Conservation (phyloP, 2,888 invertebrate species). For the Cancer borealis region DNA sequence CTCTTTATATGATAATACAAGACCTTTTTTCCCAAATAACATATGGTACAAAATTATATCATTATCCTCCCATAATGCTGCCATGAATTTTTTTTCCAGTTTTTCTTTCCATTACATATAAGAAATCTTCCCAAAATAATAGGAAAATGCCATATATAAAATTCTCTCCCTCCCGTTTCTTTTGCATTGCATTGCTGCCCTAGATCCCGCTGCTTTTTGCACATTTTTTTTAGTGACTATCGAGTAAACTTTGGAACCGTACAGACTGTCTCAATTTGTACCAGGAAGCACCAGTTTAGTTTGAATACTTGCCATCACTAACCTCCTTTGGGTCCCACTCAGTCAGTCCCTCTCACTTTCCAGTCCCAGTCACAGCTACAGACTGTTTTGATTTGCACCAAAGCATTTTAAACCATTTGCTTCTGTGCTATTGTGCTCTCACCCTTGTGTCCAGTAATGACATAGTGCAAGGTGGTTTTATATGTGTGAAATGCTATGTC, state of each 20-base stretch:
- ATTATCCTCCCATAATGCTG: not conserved
- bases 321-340: not conserved
- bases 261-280: conserved; percentile 7
- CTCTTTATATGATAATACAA: not conserved
- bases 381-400: not conserved
- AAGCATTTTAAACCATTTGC: not conserved
- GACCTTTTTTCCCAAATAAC: not conserved
- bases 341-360: not conserved
- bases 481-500: too few relatives aligned
- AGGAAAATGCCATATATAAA: not conserved
- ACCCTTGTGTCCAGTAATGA: too few relatives aligned
- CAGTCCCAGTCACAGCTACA: not conserved
- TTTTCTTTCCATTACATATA: not conserved
- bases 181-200: not conserved
- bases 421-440: not conserved
- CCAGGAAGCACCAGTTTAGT: conserved; percentile 40
- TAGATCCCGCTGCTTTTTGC: not conserved
- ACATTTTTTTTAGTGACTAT: not conserved
- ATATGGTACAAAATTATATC: conserved; percentile 37
- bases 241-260: not conserved
- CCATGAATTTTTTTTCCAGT: not conserved
- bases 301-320: not conserved
- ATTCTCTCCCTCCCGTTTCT: not conserved
- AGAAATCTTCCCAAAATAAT: conserved; percentile 13
- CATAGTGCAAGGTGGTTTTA: too few relatives aligned